Evolutionary conservation across 2,888 invertebrate genomes (phyloP), one percentile per base, ranked within the genome.

Genomic region (Rosalia funebris): DNA sequence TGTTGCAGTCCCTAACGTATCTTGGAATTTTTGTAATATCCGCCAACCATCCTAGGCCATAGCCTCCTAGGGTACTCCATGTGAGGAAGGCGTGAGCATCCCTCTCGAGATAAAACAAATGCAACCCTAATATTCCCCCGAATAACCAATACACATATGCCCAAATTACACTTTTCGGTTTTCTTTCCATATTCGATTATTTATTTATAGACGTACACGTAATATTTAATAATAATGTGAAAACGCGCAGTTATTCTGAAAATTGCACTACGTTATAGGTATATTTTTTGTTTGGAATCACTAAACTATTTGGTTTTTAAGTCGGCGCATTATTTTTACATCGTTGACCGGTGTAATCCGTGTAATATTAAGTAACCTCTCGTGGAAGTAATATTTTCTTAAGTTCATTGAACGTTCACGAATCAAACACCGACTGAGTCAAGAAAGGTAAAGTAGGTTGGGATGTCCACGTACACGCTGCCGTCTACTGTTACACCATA

Each of bases 81-180:
- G 93, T 95, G 0, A 96, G 84, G 77, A 97, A 92, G 0, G 94
- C 97, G 72, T 98, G 98, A 15, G 89, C 85, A 80, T 96, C 95
- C 57, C 97, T 85, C 53, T 89, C 87, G 65, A 98, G 83, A 81
- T 98, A 98, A 74, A 97, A 88, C 78, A 96, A 95, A 81, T 98
- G 98, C 2, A 92, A 82, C 0, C 97, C 97, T 70, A 94, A 89
- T 71, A 92, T 81, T 2, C 98, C 98, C 12, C 95, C 94, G 69
- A 94, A 86, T 0, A 95, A 75, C 96, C 96, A 98, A 36, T 91
- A 82, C 0, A 96, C 60, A 77, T 96, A 98, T 0, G 97, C 88
- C 73, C 87, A 77, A 47, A 90, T 76, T 7, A 89, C 78, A 1
- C 88, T 89, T 76, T 90, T 90, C 64, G 39, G 45, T 60, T 64